These are phyloP conservation scores for Argentina silus DNA, from an alignment of 2,797 vertebrate genomes.

Conservation along the genomic window DNA sequence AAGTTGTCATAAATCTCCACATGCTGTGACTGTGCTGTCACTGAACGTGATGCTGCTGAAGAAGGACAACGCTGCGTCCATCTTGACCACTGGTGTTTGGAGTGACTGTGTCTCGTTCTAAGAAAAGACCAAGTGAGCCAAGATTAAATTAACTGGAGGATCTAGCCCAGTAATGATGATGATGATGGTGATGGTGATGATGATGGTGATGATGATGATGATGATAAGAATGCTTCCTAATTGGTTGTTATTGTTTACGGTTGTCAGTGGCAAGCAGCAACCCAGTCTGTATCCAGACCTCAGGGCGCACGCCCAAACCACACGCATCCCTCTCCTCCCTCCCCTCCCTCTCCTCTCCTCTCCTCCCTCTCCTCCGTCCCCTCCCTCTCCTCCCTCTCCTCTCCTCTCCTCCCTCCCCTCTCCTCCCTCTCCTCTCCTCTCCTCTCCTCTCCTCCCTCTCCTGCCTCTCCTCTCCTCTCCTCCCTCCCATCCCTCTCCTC, in stretches of 20 bases:
- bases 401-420: too few relatives aligned
- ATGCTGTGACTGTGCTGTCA: neutral
- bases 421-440: too few relatives aligned
- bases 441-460: too few relatives aligned
- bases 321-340: too few relatives aligned
- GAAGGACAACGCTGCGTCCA: constrained; percentile 14
- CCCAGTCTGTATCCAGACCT: constrained; percentile 13
- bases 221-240: constrained; percentile 49
- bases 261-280: constrained; percentile 28
- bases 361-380: too few relatives aligned
- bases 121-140: constrained; percentile 65
- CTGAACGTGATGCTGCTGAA: constrained; percentile 2
- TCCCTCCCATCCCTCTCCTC: too few relatives aligned
- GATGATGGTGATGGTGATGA: constrained; percentile 56
- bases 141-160: constrained; percentile 67
- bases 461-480: too few relatives aligned
- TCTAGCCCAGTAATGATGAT: constrained; percentile 60
- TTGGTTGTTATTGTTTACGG: constrained; percentile 34
- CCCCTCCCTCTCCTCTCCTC: too few relatives aligned
- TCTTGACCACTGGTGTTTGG: constrained; percentile 13
- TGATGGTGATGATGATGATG: constrained; percentile 54
- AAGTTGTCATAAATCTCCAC: neutral
- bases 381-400: too few relatives aligned
- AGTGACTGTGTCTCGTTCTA: constrained; percentile 59
- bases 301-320: too few relatives aligned